Evolutionary conservation across 2,888 invertebrate species (phyloP).

Genomic region (Cabera pusaria): DNA sequence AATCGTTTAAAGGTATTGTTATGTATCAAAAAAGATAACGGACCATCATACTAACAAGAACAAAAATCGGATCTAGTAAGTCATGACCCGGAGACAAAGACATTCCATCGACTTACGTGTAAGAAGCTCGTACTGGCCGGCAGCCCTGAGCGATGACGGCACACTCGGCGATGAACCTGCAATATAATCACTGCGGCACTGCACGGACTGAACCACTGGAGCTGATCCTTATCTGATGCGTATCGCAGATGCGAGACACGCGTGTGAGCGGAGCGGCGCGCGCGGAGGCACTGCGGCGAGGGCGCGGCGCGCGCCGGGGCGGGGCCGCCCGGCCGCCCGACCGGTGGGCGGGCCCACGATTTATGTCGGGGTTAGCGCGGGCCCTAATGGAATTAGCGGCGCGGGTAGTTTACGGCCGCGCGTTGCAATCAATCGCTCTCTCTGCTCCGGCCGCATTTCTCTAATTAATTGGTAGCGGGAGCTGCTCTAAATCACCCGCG

Average conservation of each 20-base stretch:
- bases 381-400: constrained; percentile 69
- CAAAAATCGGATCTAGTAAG: too few relatives aligned
- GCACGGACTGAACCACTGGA: constrained; percentile 30
- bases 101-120: constrained; percentile 3
- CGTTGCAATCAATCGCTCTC: constrained; percentile 31
- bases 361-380: constrained; percentile 59
- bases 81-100: too few relatives aligned
- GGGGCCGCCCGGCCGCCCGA: constrained; percentile 29
- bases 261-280: constrained; percentile 48
- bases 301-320: constrained; percentile 26
- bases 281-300: constrained; percentile 51
- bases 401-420: constrained; percentile 55
- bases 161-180: constrained; percentile 15
- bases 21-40: too few relatives aligned
- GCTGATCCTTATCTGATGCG: constrained; percentile 34
- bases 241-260: constrained; percentile 37
- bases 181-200: constrained; percentile 31
- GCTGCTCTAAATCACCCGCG: constrained; percentile 39
- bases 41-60: too few relatives aligned
- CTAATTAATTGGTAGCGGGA: constrained; percentile 48
- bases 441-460: constrained; percentile 17
- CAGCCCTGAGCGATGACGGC: constrained; percentile 14
- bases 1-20: too few relatives aligned
- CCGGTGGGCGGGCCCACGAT: constrained; percentile 46
- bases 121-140: too few relatives aligned